A percentile compares a stretch with the other conserved stretches of the same genome.
phyloP scores from a whole-genome alignment of 2,113 vertebrate species.

The Oplegnathus fasciatus region DNA sequence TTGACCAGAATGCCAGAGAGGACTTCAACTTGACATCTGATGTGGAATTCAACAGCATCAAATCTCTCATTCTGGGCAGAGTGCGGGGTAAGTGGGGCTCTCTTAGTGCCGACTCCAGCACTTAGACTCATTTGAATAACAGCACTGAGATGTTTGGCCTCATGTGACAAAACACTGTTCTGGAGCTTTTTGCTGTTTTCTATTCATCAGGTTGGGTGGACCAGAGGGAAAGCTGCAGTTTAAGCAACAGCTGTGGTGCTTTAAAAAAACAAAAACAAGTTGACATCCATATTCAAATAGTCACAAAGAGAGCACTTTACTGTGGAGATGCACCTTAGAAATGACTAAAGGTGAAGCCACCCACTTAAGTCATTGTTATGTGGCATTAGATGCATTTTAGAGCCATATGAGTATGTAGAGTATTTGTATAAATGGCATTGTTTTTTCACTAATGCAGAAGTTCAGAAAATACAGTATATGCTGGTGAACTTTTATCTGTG shows the following conservation, averaged over 20 bases:
- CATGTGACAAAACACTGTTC: constrained; percentile 14
- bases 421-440: constrained; percentile 9
- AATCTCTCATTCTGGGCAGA: constrained; percentile 89
- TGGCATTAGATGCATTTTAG: constrained; percentile 34
- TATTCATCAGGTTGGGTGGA: constrained; percentile 12
- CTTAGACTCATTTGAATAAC: constrained; percentile 57
- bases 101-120: not conserved
- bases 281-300: constrained; percentile 42
- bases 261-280: constrained; percentile 14
- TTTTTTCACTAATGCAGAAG: constrained; percentile 27
- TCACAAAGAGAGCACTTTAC: constrained; percentile 26
- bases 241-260: constrained; percentile 27
- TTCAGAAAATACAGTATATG: constrained; percentile 17
- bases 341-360: constrained; percentile 10
- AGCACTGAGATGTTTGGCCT: constrained; percentile 27
- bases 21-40: constrained; percentile 90
- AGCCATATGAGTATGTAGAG: not conserved
- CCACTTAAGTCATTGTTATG: constrained; percentile 23
- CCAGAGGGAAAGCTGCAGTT: constrained; percentile 7
- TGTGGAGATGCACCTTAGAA: not conserved
- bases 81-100: constrained; percentile 87
- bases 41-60: constrained; percentile 91
- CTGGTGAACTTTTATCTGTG: constrained; percentile 25
- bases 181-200: constrained; percentile 30
- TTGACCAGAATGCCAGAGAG: constrained; percentile 88